Conservation (phyloP, 2,888 invertebrate species). For the Pocota personata region DNA sequence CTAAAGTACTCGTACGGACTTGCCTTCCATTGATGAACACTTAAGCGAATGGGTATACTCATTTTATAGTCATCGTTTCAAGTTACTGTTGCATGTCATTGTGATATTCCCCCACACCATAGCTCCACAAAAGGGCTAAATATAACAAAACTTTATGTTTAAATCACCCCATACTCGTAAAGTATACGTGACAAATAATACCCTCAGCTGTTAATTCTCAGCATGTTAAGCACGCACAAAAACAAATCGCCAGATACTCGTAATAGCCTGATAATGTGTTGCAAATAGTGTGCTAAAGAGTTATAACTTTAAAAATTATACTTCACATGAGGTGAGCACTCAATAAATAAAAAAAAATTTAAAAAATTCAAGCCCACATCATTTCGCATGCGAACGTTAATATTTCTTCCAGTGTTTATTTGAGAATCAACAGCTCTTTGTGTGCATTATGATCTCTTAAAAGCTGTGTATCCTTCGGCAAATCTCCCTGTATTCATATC, state of each 20-base stretch:
- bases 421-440: conserved; percentile 52
- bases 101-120: too few species aligned
- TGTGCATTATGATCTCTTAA: conserved; percentile 22
- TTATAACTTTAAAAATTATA: not conserved
- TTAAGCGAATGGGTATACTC: too few species aligned
- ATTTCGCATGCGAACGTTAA: not conserved
- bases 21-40: too few species aligned
- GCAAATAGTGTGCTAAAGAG: not conserved
- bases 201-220: conserved; percentile 26
- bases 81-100: too few species aligned
- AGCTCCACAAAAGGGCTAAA: too few species aligned
- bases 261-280: not conserved
- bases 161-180: not conserved
- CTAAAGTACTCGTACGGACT: too few species aligned
- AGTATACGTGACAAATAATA: conserved; percentile 11
- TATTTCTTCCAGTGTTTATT: conserved; percentile 2
- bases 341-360: not conserved
- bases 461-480: conserved; percentile 4
- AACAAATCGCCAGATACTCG: not conserved
- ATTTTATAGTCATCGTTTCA: too few species aligned
- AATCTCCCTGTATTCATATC: conserved; percentile 40
- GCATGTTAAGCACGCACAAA: not conserved
- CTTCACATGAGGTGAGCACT: not conserved
- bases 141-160: not conserved
- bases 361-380: not conserved